phyloP scores from a whole-genome alignment of 1,140 invertebrate genomes.

The Ceratosolen fusciceps region DNA sequence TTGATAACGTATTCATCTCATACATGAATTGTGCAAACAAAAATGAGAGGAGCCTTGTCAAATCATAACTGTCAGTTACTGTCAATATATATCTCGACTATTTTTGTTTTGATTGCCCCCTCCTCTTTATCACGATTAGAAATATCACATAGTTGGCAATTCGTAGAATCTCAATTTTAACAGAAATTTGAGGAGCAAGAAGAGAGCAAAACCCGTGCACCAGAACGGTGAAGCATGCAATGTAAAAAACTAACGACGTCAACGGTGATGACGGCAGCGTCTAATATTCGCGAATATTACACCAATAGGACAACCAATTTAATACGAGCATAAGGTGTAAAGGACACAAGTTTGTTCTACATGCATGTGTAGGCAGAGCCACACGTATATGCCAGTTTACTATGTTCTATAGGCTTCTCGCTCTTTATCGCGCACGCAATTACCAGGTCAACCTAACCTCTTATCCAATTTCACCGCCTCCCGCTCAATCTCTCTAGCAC shows the following conservation, averaged over 20 bases:
- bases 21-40: not conserved
- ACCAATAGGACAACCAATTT: conserved; percentile 42
- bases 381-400: conserved; percentile 25
- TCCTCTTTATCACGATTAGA: not conserved
- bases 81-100: not conserved
- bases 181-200: not conserved
- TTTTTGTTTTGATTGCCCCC: not conserved
- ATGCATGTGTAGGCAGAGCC: conserved; percentile 3
- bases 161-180: not conserved
- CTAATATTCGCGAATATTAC: too few relatives aligned
- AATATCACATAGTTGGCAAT: not conserved
- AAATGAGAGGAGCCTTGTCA: not conserved
- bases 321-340: conserved; percentile 34
- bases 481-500: not conserved
- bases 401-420: not conserved
- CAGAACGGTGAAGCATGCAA: not conserved
- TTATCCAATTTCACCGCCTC: not conserved
- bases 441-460: not conserved
- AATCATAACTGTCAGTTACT: not conserved
- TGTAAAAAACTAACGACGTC: not conserved
- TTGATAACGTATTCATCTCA: not conserved
- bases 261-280: conserved; percentile 6
- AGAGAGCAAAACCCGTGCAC: not conserved
- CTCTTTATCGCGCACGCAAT: conserved; percentile 3
- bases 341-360: conserved; percentile 33